Conservation (phyloP, 2,113 vertebrate species). For the Passer domesticus region DNA sequence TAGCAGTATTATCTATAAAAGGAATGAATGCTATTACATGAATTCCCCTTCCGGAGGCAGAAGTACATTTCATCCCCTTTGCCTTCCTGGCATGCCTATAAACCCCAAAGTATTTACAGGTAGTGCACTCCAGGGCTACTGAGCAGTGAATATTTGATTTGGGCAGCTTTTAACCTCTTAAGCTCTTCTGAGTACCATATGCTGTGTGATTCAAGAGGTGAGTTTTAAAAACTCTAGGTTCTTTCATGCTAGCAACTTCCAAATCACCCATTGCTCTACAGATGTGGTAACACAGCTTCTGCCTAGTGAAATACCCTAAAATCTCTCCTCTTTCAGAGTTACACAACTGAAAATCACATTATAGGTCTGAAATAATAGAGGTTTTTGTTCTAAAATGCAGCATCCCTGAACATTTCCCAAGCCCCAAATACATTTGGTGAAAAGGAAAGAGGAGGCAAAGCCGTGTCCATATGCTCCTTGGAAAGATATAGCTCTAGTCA, state of each 20-base stretch:
- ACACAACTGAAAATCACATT: neutral
- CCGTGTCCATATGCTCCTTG: neutral
- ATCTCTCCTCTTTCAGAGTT: neutral
- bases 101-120: neutral
- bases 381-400: neutral
- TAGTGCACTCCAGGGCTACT: neutral
- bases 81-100: neutral
- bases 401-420: neutral
- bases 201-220: neutral
- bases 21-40: conserved; percentile 31
- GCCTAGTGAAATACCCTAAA: neutral
- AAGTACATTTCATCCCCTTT: conserved; percentile 6
- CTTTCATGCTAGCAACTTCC: neutral
- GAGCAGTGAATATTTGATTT: neutral
- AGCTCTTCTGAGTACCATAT: neutral
- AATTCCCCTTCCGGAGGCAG: conserved; percentile 14
- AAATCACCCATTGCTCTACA: neutral
- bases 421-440: neutral
- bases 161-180: neutral
- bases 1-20: conserved; percentile 31
- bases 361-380: neutral
- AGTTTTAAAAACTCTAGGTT: neutral
- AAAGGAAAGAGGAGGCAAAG: neutral
- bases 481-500: neutral
- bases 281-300: neutral